Percentiles rank a stretch among this genome's conserved stretches.
These are phyloP conservation scores for Serranus cabrilla DNA, from an alignment of 2,797 vertebrate species.

Conservation along the genomic window DNA sequence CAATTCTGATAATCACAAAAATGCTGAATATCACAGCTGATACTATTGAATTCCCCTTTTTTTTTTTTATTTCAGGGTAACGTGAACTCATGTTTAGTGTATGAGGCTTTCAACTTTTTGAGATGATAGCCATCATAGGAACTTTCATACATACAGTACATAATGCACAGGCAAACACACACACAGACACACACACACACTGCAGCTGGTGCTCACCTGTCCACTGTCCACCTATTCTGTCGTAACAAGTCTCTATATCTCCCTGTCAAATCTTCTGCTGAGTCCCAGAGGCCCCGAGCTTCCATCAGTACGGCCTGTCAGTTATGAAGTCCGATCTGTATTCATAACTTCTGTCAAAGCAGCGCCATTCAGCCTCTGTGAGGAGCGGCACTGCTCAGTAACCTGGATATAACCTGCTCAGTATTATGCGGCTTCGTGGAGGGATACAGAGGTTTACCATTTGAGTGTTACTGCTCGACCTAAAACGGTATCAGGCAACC, in stretches of 20 bases:
- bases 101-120: too few relatives aligned
- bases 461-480: slow-evolving; percentile 31
- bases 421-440: slow-evolving; percentile 32
- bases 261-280: slow-evolving; percentile 58
- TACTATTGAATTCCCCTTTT: too few relatives aligned
- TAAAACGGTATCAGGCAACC: slow-evolving; percentile 12
- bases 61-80: too few relatives aligned
- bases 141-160: too few relatives aligned
- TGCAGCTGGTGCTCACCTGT: slow-evolving; percentile 55
- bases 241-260: slow-evolving; percentile 58
- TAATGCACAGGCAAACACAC: too few relatives aligned
- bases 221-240: slow-evolving; percentile 44
- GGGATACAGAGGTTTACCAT: slow-evolving; percentile 4
- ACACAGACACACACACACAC: slow-evolving; percentile 7
- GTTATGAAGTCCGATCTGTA: slow-evolving; percentile 72
- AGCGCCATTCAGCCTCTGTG: slow-evolving; percentile 31
- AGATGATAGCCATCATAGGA: too few relatives aligned
- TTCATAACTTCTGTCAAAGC: slow-evolving; percentile 78
- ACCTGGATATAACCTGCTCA: slow-evolving; percentile 54
- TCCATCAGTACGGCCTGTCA: slow-evolving; percentile 67
- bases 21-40: too few relatives aligned
- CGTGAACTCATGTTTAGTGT: too few relatives aligned
- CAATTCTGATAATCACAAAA: too few relatives aligned
- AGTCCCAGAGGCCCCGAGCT: slow-evolving; percentile 50
- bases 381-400: slow-evolving; percentile 34